These are phyloP conservation scores for Pipistrellus kuhlii DNA, from an alignment of 2,797 vertebrate genomes.

Conservation along the genomic window DNA sequence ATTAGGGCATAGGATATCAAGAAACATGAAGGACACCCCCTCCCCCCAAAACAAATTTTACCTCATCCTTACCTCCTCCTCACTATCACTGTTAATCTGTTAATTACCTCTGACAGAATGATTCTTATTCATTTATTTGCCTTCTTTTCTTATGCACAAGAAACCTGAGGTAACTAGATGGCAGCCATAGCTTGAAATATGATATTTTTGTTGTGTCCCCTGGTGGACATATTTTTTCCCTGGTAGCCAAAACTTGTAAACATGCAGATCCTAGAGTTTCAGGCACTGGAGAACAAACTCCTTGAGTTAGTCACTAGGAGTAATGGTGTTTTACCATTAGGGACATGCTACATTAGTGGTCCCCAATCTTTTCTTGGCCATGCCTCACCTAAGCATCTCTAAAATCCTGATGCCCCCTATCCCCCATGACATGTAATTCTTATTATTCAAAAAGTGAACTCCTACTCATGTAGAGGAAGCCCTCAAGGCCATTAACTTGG, in stretches of 20 bases:
- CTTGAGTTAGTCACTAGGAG: background rate
- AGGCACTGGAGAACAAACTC: background rate
- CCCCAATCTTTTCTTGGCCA: background rate
- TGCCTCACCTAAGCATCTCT: too few species aligned
- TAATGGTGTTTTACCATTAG: background rate
- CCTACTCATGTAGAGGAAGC: too few species aligned
- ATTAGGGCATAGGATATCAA: background rate
- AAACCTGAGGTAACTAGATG: background rate
- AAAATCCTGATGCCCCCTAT: too few species aligned
- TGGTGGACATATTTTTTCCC: background rate
- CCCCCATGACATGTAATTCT: too few species aligned
- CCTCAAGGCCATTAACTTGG: too few species aligned
- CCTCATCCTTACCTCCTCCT: background rate
- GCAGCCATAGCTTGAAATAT: background rate
- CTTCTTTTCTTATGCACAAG: background rate
- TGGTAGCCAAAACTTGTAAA: background rate
- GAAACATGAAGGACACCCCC: background rate
- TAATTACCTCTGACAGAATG: background rate
- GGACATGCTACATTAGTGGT: background rate
- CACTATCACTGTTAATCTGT: background rate
- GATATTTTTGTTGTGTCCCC: background rate
- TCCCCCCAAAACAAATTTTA: background rate
- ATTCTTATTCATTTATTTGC: background rate
- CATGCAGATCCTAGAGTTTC: background rate
- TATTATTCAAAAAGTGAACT: too few species aligned